These are phyloP conservation scores for Conops quadrifasciatus DNA, from an alignment of 2,888 invertebrate species.

Conservation along the genomic window DNA sequence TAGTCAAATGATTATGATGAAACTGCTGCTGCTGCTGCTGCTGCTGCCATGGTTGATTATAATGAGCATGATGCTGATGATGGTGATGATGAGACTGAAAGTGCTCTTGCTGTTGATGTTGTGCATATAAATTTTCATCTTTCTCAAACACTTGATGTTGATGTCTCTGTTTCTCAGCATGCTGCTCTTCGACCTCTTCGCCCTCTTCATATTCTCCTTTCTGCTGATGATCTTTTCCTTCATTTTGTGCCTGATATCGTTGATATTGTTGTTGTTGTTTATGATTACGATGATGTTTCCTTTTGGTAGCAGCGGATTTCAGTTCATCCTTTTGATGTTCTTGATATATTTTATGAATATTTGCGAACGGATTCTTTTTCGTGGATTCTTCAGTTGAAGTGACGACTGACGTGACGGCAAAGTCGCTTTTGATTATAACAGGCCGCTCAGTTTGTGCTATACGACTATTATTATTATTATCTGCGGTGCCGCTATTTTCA, in stretches of 20 bases:
- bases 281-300: constrained; percentile 37
- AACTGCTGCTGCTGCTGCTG: constrained; percentile 43
- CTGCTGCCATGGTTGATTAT: constrained; percentile 41
- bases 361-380: constrained; percentile 35
- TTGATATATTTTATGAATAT: constrained; percentile 34
- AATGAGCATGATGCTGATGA: constrained; percentile 37
- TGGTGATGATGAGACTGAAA: neutral
- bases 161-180: too few species aligned
- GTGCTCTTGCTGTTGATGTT: constrained; percentile 11
- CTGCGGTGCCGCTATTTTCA: neutral
- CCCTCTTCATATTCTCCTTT: neutral
- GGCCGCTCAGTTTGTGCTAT: neutral
- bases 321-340: constrained; percentile 39
- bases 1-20: constrained; percentile 40
- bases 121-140: neutral
- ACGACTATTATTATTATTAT: constrained; percentile 23
- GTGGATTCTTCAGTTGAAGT: constrained; percentile 29
- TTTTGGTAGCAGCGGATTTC: constrained; percentile 41
- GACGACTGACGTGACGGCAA: too few species aligned
- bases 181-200: too few species aligned
- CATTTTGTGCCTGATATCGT: constrained; percentile 32
- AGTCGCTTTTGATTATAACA: neutral
- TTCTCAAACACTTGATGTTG: too few species aligned
- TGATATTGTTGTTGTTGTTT: constrained; percentile 30
- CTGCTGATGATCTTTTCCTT: neutral